These are phyloP conservation scores for Microcebus griseorufus DNA, from an alignment of 2,113 vertebrate genomes.

Conservation along the genomic window DNA sequence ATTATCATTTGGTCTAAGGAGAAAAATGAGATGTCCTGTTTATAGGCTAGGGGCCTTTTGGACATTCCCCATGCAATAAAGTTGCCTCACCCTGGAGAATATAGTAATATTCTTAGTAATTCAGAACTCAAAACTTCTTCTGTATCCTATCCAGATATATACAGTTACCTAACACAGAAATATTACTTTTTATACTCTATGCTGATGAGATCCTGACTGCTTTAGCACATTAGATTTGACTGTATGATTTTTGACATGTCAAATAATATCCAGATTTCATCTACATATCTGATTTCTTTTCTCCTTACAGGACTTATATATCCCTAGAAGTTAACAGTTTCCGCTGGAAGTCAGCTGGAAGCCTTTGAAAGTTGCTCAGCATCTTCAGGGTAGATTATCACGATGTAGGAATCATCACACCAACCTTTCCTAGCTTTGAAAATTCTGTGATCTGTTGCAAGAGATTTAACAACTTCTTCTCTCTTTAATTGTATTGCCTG, in stretches of 20 bases:
- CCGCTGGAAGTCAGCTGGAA: constrained; percentile 44
- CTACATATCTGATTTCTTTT: neutral
- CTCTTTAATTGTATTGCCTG: constrained; percentile 48
- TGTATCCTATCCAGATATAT: neutral
- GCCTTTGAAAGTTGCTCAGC: constrained; percentile 31
- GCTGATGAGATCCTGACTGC: neutral
- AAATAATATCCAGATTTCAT: constrained; percentile 18
- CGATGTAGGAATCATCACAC: constrained; percentile 45
- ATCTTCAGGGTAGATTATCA: constrained; percentile 33
- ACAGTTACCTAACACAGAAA: constrained; percentile 7
- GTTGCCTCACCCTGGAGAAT: neutral
- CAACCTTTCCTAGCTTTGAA: constrained; percentile 12
- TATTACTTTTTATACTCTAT: neutral
- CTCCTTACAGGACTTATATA: neutral
- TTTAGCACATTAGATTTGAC: neutral
- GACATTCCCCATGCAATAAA: neutral
- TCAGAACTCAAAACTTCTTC: neutral
- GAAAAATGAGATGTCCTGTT: neutral
- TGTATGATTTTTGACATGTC: neutral
- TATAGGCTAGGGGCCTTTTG: neutral
- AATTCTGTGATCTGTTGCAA: constrained; percentile 20
- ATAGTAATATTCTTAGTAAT: neutral
- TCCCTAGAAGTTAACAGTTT: constrained; percentile 47
- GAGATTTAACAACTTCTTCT: constrained; percentile 42
- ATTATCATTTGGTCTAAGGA: neutral